phyloP scores from a whole-genome alignment of 2,797 vertebrate genomes.

The Bradypodion pumilum region DNA sequence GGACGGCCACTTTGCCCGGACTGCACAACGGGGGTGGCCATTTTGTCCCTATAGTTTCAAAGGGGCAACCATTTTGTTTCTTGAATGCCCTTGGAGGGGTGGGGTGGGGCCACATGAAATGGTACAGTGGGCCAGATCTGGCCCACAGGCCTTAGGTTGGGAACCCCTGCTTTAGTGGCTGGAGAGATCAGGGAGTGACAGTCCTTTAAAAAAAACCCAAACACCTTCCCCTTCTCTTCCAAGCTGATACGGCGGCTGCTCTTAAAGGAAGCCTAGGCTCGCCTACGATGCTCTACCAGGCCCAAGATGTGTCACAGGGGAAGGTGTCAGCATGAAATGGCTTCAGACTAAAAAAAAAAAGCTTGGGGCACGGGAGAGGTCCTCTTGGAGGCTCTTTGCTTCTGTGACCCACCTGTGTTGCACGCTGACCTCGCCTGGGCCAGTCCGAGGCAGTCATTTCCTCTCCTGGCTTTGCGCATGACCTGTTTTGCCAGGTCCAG shows the following conservation, averaged over 20 bases:
- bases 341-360: accelerated
- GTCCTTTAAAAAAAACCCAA: background rate
- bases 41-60: too few relatives aligned
- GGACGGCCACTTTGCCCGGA: too few relatives aligned
- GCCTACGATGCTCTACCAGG: background rate
- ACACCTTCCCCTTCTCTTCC: too few relatives aligned
- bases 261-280: background rate
- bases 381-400: background rate
- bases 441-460: background rate
- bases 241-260: too few relatives aligned
- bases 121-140: too few relatives aligned
- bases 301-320: accelerated
- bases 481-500: background rate
- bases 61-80: too few relatives aligned
- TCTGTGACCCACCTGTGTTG: accelerated
- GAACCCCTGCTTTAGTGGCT: too few relatives aligned
- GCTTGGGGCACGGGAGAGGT: accelerated
- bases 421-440: background rate
- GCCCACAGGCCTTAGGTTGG: too few relatives aligned
- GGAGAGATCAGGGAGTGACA: too few relatives aligned
- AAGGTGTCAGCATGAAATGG: accelerated
- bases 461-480: background rate
- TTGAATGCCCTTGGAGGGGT: too few relatives aligned
- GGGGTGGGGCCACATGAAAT: too few relatives aligned
- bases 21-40: too few relatives aligned